Evolutionary conservation across 2,888 invertebrate species (phyloP).

Genomic region (Brachylomia viminalis): DNA sequence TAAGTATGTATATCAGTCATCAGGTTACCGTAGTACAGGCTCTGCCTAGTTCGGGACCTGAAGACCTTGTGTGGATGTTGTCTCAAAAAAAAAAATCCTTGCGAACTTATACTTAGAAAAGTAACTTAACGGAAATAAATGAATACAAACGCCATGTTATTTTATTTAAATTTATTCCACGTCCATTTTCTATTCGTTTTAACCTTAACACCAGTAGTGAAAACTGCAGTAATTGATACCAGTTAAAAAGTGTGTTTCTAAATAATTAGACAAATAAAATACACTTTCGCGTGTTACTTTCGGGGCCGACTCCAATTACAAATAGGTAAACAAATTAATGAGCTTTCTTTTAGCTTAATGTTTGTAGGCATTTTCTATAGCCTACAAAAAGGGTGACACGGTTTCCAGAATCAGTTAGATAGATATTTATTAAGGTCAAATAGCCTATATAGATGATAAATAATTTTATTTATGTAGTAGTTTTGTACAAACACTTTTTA

Average conservation of each 20-base stretch:
- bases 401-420: neutral
- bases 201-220: slow-evolving; percentile 48
- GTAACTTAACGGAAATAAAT: slow-evolving; percentile 19
- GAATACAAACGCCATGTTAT: slow-evolving; percentile 10
- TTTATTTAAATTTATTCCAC: slow-evolving; percentile 45
- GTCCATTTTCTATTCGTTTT: slow-evolving; percentile 36
- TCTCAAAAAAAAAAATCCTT: no score
- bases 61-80: no score
- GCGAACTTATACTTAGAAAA: neutral
- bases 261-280: slow-evolving; percentile 61
- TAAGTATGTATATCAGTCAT: no score
- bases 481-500: no score
- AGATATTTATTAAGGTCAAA: neutral
- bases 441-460: no score
- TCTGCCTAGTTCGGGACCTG: no score
- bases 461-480: no score
- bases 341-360: slow-evolving; percentile 43
- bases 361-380: slow-evolving; percentile 20
- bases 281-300: slow-evolving; percentile 50
- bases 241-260: slow-evolving; percentile 50
- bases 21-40: no score
- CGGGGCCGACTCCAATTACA: slow-evolving; percentile 51
- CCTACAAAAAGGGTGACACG: slow-evolving; percentile 14
- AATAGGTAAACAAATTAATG: slow-evolving; percentile 53
- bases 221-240: slow-evolving; percentile 50